These are phyloP conservation scores for Pseudopodoces humilis DNA, from an alignment of 2,113 vertebrate genomes.

Conservation along the genomic window DNA sequence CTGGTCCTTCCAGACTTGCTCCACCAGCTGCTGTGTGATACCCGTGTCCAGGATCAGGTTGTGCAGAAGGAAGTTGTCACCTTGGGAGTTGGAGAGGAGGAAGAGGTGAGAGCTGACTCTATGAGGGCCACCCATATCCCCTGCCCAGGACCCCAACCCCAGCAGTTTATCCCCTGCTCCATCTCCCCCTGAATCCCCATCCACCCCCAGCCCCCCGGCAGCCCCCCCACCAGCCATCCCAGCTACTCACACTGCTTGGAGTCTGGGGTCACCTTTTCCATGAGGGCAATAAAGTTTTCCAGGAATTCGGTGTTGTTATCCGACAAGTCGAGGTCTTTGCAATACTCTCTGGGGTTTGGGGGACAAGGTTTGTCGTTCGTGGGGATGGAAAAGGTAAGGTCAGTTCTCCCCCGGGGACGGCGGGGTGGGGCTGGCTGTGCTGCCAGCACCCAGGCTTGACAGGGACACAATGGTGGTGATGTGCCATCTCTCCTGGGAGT, in stretches of 20 bases:
- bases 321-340: slow-evolving; percentile 96
- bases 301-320: slow-evolving; percentile 99
- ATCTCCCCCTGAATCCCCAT: rapidly evolving
- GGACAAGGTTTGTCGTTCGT: slow-evolving; percentile 54
- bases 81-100: slow-evolving; percentile 64
- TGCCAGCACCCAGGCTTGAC: neutral
- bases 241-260: slow-evolving; percentile 94
- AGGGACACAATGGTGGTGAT: neutral
- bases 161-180: neutral
- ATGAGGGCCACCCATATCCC: neutral
- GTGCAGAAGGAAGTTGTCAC: slow-evolving; percentile 94
- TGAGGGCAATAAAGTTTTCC: slow-evolving; percentile 97
- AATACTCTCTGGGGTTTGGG: slow-evolving; percentile 91
- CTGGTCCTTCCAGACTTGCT: slow-evolving; percentile 94
- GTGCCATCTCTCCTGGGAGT: neutral
- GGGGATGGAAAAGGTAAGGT: slow-evolving; percentile 64
- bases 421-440: rapidly evolving
- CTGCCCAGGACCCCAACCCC: neutral
- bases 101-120: neutral
- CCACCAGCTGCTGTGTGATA: slow-evolving; percentile 93
- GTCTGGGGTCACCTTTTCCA: slow-evolving; percentile 99
- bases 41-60: slow-evolving; percentile 97
- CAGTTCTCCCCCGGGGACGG: neutral
- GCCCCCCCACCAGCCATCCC: neutral
- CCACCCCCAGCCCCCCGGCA: neutral